Percentiles rank a stretch among this genome's conserved stretches.
phyloP scores from a whole-genome alignment of 2,888 invertebrate species.

The Dexiosoma caninum region DNA sequence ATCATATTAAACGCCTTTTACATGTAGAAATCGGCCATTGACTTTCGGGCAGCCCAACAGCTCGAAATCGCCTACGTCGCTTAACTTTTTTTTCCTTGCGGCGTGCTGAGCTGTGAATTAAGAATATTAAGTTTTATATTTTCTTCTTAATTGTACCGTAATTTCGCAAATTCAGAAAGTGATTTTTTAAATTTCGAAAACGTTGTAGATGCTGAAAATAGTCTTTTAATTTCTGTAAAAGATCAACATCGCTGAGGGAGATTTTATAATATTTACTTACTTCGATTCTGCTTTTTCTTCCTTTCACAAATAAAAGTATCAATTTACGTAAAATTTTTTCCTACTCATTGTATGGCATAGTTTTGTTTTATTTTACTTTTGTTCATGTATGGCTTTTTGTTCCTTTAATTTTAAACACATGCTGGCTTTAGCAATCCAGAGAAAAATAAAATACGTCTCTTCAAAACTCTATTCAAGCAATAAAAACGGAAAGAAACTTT shows the following conservation, averaged over 20 bases:
- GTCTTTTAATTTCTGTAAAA: background rate
- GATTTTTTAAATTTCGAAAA: no score
- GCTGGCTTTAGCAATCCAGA: constrained; percentile 11
- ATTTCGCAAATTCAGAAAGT: no score
- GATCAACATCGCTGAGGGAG: background rate
- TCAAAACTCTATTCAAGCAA: constrained; percentile 18
- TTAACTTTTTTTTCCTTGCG: no score
- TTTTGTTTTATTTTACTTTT: background rate
- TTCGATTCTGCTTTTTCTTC: background rate
- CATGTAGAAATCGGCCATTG: no score
- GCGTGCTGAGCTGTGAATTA: no score
- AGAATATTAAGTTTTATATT: no score
- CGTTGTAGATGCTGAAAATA: no score
- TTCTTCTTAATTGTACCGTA: no score
- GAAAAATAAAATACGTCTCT: background rate
- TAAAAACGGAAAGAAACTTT: background rate
- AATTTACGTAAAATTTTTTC: constrained; percentile 47
- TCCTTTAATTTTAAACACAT: constrained; percentile 32
- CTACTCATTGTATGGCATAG: background rate
- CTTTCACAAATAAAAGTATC: constrained; percentile 36
- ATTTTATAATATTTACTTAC: background rate
- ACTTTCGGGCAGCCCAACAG: no score
- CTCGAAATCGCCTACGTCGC: no score
- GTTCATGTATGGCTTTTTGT: constrained; percentile 24
- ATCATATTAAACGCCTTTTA: no score